These are phyloP conservation scores for Micromesistius poutassou DNA, from an alignment of 2,797 vertebrate genomes.

Conservation along the genomic window DNA sequence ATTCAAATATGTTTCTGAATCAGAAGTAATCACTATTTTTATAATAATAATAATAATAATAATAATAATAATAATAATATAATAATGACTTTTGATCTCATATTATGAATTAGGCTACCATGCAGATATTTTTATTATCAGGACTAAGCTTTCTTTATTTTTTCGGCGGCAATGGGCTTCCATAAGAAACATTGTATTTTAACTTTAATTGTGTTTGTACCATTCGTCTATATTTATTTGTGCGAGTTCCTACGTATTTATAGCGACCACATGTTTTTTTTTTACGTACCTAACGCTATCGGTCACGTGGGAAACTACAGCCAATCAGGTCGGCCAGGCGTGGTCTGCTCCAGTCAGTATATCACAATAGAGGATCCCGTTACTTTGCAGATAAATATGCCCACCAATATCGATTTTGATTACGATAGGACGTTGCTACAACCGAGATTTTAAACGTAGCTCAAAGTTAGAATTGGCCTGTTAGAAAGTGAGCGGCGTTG, in stretches of 20 bases:
- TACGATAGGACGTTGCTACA: slow-evolving; percentile 20
- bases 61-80: too few species aligned
- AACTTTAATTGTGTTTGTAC: not conserved
- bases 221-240: not conserved
- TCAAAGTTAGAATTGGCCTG: slow-evolving; percentile 12
- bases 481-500: not conserved
- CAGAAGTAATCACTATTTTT: too few species aligned
- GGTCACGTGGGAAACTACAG: slow-evolving; percentile 27
- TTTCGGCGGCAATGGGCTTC: too few species aligned
- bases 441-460: slow-evolving; percentile 13
- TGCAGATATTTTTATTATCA: too few species aligned
- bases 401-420: slow-evolving; percentile 20
- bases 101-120: too few species aligned
- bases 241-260: slow-evolving; percentile 16
- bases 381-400: slow-evolving; percentile 32
- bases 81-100: too few species aligned
- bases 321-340: slow-evolving; percentile 55
- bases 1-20: too few species aligned
- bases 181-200: not conserved
- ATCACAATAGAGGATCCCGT: slow-evolving; percentile 32
- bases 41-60: too few species aligned
- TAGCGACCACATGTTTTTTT: slow-evolving; percentile 18
- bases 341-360: slow-evolving; percentile 43
- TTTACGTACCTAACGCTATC: not conserved
- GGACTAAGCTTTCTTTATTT: too few species aligned